Evolutionary conservation across 2,797 vertebrate species (phyloP).

Genomic region (Leuciscus waleckii): DNA sequence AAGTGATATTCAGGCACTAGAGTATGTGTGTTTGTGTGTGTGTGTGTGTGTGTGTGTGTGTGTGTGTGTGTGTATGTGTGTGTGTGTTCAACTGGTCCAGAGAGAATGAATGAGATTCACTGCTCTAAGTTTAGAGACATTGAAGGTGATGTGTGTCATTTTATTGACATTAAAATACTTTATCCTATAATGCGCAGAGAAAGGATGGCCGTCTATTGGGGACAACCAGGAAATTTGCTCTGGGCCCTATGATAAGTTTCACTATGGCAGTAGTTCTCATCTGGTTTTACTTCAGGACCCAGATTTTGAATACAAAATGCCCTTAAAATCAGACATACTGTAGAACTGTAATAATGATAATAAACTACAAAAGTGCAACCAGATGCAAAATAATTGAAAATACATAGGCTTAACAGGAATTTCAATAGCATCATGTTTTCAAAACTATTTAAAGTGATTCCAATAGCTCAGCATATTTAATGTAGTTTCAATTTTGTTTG

Average conservation of each 20-base stretch:
- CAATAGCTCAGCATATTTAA: neutral
- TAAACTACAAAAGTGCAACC: neutral
- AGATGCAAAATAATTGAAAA: neutral
- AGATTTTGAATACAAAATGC: neutral
- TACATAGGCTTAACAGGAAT: neutral
- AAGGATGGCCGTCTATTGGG: no score
- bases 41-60: neutral
- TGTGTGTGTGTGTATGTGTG: neutral
- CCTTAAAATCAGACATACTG: neutral
- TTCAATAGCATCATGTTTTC: neutral
- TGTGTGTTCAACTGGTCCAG: neutral
- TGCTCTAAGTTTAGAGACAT: slow-evolving; percentile 6
- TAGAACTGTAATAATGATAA: neutral
- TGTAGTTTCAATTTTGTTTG: neutral
- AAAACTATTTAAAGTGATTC: neutral
- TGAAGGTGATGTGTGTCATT: slow-evolving; percentile 9
- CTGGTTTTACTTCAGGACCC: neutral
- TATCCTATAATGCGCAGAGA: neutral
- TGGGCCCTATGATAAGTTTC: neutral
- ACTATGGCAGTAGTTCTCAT: neutral
- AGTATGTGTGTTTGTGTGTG: neutral
- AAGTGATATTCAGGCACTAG: slow-evolving; percentile 30
- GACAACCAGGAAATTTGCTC: neutral
- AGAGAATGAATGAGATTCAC: neutral
- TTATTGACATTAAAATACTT: neutral